A percentile compares a stretch with the other conserved stretches of the same genome.
phyloP scores from a whole-genome alignment of 2,888 invertebrate genomes.

The Drosophila mimetica region DNA sequence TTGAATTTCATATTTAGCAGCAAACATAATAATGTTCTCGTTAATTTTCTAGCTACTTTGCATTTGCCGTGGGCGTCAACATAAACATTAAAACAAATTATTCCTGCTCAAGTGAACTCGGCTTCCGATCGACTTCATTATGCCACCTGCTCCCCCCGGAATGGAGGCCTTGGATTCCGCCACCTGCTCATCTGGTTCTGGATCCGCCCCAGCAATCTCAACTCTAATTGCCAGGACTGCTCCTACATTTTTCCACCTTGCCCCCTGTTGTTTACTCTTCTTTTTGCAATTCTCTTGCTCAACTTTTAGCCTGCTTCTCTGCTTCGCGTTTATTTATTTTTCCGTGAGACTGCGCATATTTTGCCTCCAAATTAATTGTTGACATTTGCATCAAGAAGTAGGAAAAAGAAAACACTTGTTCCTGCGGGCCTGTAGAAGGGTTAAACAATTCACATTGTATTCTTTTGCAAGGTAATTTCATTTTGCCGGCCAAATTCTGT shows the following conservation, averaged over 20 bases:
- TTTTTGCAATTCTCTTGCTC: slow-evolving; percentile 21
- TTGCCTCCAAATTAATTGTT: slow-evolving; percentile 52
- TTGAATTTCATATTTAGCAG: slow-evolving; percentile 19
- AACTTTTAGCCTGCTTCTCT: slow-evolving; percentile 9
- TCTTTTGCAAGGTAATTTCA: neutral
- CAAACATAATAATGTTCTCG: slow-evolving; percentile 26
- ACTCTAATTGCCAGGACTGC: slow-evolving; percentile 44
- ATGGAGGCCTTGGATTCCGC: slow-evolving; percentile 16
- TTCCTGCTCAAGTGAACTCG: slow-evolving; percentile 40
- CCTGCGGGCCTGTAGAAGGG: slow-evolving; percentile 37
- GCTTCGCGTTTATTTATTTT: slow-evolving; percentile 37
- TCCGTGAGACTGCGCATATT: slow-evolving; percentile 49
- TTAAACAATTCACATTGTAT: slow-evolving; percentile 14
- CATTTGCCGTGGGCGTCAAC: slow-evolving; percentile 8
- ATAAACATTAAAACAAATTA: slow-evolving; percentile 43
- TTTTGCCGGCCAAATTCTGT: neutral
- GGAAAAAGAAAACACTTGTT: slow-evolving; percentile 31
- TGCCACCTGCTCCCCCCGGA: slow-evolving; percentile 28
- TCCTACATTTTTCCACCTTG: slow-evolving; percentile 8
- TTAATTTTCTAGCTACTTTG: slow-evolving; percentile 30
- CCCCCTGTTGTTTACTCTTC: slow-evolving; percentile 30
- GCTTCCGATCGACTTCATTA: slow-evolving; percentile 45
- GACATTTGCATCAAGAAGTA: slow-evolving; percentile 45
- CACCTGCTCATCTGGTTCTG: slow-evolving; percentile 26
- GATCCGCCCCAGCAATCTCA: slow-evolving; percentile 24